Conservation (phyloP, 2,113 vertebrate genomes). For the Vidua macroura region DNA sequence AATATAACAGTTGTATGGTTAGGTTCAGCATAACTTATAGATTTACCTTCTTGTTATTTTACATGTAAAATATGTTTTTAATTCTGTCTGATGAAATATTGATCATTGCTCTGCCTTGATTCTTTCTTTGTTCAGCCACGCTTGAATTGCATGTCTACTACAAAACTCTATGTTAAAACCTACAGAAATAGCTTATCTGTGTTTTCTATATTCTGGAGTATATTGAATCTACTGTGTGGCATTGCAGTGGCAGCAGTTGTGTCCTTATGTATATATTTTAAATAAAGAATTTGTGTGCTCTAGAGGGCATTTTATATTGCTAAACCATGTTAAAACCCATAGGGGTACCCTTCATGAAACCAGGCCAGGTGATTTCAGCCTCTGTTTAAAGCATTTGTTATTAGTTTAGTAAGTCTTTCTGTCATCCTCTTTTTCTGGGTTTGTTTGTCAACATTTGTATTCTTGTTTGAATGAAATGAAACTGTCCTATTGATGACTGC, state of each 20-base stretch:
- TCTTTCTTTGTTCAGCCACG: background rate
- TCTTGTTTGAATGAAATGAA: constrained; percentile 54
- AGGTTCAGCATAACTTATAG: background rate
- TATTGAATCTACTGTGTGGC: background rate
- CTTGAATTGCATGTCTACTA: background rate
- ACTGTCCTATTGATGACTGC: background rate
- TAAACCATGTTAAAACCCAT: constrained; percentile 34
- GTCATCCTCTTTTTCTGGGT: constrained; percentile 32
- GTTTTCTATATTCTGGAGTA: background rate
- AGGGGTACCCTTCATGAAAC: constrained; percentile 26
- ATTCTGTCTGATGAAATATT: constrained; percentile 2
- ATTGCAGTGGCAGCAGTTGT: constrained; percentile 34
- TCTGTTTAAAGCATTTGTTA: constrained; percentile 63
- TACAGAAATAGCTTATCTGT: background rate
- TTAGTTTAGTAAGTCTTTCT: constrained; percentile 57
- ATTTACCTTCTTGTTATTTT: background rate
- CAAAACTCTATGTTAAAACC: background rate
- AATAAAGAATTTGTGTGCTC: constrained; percentile 53
- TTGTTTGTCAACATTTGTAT: constrained; percentile 61
- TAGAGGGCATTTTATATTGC: constrained; percentile 58
- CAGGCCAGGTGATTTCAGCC: constrained; percentile 58
- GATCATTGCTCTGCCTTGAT: background rate
- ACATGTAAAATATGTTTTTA: background rate
- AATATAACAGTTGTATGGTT: background rate
- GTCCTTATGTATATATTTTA: constrained; percentile 22